Evolutionary conservation across 2,797 vertebrate species (phyloP), one percentile per base, ranked within the genome.

Genomic region (Paratrypauchen microcephalus): DNA sequence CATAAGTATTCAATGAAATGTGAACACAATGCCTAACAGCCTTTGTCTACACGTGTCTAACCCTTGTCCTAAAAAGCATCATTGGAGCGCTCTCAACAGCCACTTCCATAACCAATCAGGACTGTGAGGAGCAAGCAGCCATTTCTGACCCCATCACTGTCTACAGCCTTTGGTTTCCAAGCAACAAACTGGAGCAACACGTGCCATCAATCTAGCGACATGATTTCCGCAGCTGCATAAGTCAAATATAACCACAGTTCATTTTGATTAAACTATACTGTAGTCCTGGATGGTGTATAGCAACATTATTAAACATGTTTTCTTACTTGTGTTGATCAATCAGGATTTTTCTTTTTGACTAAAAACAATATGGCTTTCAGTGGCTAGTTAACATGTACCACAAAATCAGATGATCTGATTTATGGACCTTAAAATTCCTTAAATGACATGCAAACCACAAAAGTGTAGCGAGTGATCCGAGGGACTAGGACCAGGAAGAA

Each of bases 111-210:
- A 11, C 39, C 59, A 41, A 39, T 41, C 61, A 26, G 61, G 61
- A 23, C 61, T 24, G 36, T 12, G 11, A 61, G 63, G 39, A 32
- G 47, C 47, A n/a, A 52, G 50, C 45, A 52, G 63, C 26, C 18
- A n/a, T 54, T 66, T 32, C 28, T 66, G 52, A 18, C 65, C 65
- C 50, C 32, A 56, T 30, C 8, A 30, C 32, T 66, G 50, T 56
- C 65, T 66, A 21, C 52, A 55, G 39, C 32, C 21, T 56, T 32
- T 41, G n/a, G 65, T 66, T 66, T 30, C 65, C 50, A 56, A n/a
- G 65, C 65, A 56, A 66, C 52, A 5, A 24, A 56, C 50, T 23
- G 19, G 21, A 55, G 64, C 48, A 54, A 66, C 52, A 41, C 7
- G 13, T 24, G 39, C 24, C 16, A 11, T 28, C 41, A 65, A 48